Conservation (phyloP, 2,888 invertebrate species). For the Melangyna quadrimaculata region DNA sequence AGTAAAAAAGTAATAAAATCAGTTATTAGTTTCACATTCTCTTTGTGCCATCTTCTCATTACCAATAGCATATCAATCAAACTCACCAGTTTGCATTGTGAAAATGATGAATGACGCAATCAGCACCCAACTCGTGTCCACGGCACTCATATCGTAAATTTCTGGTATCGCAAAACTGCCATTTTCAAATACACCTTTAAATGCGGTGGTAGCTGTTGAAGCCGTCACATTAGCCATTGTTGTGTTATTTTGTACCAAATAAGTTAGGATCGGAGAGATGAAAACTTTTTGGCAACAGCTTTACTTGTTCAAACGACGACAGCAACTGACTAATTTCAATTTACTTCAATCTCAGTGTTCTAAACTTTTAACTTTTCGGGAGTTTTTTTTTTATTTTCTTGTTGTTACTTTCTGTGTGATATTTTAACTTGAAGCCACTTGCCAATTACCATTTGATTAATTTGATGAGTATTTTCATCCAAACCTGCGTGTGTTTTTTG, state of each 20-base stretch:
- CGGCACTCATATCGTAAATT: slow-evolving; percentile 85
- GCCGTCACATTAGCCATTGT: slow-evolving; percentile 77
- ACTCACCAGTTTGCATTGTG: slow-evolving; percentile 94
- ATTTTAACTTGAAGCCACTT: slow-evolving; percentile 42
- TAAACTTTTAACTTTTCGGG: slow-evolving; percentile 21
- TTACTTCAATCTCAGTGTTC: too few relatives aligned
- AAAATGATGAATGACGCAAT: slow-evolving; percentile 95
- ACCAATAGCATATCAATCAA: background rate
- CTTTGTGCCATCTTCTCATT: background rate
- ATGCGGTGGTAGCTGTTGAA: slow-evolving; percentile 76
- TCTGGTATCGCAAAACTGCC: slow-evolving; percentile 82
- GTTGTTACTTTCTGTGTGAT: slow-evolving; percentile 7
- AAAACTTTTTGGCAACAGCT: background rate
- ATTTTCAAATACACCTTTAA: slow-evolving; percentile 78
- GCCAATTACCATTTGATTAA: slow-evolving; percentile 54
- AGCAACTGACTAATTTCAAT: slow-evolving; percentile 46
- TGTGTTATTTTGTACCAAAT: slow-evolving; percentile 73
- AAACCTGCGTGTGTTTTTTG: slow-evolving; percentile 46
- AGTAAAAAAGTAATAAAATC: too few relatives aligned
- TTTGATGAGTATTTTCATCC: slow-evolving; percentile 53
- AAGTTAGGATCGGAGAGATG: background rate
- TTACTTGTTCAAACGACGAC: slow-evolving; percentile 27
- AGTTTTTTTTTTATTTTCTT: too few relatives aligned
- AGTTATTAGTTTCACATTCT: background rate
- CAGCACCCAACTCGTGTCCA: slow-evolving; percentile 94